Conservation (phyloP, 2,113 vertebrate genomes). For the Vanacampus margaritifer region DNA sequence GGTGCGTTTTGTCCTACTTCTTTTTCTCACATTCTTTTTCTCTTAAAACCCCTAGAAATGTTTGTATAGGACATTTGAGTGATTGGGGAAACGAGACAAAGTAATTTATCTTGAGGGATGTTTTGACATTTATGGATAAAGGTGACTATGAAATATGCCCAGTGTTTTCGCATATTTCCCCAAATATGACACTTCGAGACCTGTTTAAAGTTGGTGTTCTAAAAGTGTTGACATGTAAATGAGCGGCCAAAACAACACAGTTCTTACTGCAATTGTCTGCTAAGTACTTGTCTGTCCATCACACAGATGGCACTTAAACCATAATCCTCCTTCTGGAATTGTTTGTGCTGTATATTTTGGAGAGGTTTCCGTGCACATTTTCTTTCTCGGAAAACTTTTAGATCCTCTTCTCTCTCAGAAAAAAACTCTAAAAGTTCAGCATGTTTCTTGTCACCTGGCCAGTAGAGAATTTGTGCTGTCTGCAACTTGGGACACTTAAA, state of each 20-base stretch:
- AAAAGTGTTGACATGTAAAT: neutral
- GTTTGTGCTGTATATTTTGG: constrained; percentile 51
- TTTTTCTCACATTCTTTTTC: neutral
- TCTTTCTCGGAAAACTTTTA: constrained; percentile 46
- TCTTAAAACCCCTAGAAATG: neutral
- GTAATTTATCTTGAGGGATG: neutral
- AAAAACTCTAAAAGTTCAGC: constrained; percentile 33
- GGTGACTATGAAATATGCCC: neutral
- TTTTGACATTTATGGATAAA: neutral
- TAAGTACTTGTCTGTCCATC: constrained; percentile 62
- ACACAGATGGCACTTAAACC: constrained; percentile 70
- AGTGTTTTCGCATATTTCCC: neutral
- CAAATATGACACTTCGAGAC: neutral
- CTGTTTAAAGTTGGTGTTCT: neutral
- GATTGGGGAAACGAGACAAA: too few relatives aligned
- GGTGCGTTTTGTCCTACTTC: neutral
- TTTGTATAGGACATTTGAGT: neutral
- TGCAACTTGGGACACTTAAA: constrained; percentile 65
- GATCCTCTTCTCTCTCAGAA: constrained; percentile 65
- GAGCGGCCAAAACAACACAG: constrained; percentile 39
- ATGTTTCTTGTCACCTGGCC: constrained; percentile 64
- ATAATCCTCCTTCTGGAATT: constrained; percentile 67
- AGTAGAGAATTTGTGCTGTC: constrained; percentile 47
- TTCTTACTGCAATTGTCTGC: constrained; percentile 70
- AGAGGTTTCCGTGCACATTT: constrained; percentile 70